These are phyloP conservation scores for Phrynocephalus versicolor DNA, from an alignment of 2,113 vertebrate genomes.

Conservation along the genomic window DNA sequence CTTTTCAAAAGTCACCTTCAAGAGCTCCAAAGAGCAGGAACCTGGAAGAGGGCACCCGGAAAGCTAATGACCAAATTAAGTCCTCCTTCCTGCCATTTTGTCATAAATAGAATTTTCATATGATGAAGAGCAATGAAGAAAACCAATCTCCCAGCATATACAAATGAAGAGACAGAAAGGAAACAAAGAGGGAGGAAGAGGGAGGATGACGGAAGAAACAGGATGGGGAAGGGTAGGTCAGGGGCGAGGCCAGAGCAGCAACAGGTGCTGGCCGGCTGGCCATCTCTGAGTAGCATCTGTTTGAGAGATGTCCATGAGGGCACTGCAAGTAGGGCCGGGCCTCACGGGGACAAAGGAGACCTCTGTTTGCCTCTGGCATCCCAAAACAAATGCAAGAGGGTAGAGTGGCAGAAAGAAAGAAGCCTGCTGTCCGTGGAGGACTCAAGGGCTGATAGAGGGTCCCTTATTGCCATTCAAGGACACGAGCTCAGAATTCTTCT, in stretches of 20 bases:
- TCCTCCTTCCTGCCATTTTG: no score
- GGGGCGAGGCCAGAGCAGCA: conserved; percentile 47
- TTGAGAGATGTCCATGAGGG: neutral
- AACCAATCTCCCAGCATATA: neutral
- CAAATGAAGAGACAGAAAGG: conserved; percentile 1
- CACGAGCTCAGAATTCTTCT: conserved; percentile 20
- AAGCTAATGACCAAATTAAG: neutral
- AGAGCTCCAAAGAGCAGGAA: neutral
- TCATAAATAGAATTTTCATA: neutral
- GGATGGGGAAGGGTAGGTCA: conserved; percentile 17
- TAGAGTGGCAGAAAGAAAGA: conserved; percentile 22
- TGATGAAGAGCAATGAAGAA: neutral
- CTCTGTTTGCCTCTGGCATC: conserved; percentile 55
- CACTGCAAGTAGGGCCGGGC: conserved; percentile 30
- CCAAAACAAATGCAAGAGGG: conserved; percentile 58
- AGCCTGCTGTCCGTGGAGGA: conserved; percentile 63
- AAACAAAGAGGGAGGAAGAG: neutral
- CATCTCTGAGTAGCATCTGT: conserved; percentile 12
- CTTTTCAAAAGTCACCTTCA: neutral
- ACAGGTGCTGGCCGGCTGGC: conserved; percentile 56
- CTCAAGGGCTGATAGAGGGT: conserved; percentile 51
- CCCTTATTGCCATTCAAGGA: conserved; percentile 47
- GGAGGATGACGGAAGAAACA: conserved; percentile 2
- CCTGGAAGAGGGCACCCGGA: neutral
- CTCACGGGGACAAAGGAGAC: conserved; percentile 56